Evolutionary conservation across 30 jellyfish, hydroid and myxozoan genomes (phyloP).

Genomic region (Thelohanellus kitauei): DNA sequence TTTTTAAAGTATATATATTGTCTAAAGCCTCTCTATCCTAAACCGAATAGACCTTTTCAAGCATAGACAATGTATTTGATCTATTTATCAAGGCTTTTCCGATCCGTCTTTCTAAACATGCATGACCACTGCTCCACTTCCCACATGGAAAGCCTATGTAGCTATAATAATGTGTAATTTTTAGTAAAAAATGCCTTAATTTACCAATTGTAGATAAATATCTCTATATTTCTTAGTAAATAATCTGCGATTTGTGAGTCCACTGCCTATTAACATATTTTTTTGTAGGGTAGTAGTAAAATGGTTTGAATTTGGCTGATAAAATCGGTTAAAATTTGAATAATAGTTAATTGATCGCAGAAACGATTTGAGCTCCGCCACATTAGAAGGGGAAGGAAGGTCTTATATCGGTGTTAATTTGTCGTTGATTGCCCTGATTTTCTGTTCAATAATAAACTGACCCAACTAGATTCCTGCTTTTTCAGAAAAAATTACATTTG

Average conservation of each 20-base stretch:
- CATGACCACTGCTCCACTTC: conserved; percentile 28
- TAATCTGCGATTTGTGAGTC: conserved; percentile 2
- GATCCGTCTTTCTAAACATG: conserved; percentile 13
- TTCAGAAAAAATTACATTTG: conserved; percentile 11
- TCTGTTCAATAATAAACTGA: conserved; percentile 3
- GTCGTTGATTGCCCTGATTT: conserved; percentile 3
- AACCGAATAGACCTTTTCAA: conserved; percentile 18
- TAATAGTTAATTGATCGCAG: conserved; percentile 11
- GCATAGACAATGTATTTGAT: conserved; percentile 9
- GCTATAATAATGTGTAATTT: conserved; percentile 3
- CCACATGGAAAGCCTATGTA: conserved; percentile 17
- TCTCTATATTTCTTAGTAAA: conserved; percentile 1
- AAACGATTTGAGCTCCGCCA: conserved; percentile 6
- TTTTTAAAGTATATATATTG: conserved; percentile 16
- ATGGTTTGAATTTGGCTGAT: conserved; percentile 5
- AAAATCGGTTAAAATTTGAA: conserved; percentile 5
- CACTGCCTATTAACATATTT: conserved; percentile 8
- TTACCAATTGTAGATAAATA: conserved; percentile 1
- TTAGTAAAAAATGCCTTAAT: conserved; percentile 22
- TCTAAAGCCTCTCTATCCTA: conserved; percentile 20
- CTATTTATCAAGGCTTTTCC: conserved; percentile 20
- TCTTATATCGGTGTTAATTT: conserved; percentile 8
- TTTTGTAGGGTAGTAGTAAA: conserved; percentile 2
- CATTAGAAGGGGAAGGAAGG: conserved; percentile 11
- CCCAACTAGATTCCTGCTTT: conserved; percentile 11